Base-by-base conservation (phyloP, 2,888 invertebrate genomes). In the Drosophila meridionalis region DNA sequence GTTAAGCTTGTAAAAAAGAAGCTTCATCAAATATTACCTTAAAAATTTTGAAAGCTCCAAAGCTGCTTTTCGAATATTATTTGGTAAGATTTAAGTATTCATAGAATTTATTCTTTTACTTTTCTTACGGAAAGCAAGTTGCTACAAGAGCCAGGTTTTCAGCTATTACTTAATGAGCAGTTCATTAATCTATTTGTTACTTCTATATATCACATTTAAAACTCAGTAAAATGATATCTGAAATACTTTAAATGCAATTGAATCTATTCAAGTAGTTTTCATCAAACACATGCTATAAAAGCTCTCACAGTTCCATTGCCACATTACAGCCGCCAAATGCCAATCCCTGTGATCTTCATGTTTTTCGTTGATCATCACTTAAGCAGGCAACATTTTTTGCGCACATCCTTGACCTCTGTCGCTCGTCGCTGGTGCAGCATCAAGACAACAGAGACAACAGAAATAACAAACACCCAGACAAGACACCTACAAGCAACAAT, bases 391-490 rank as follows among this genome's bases (percentile, higher is more conserved):
- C 61, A 53, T 76, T 62, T 62, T 60, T 45, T 58, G 55, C 52
- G 56, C 69, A 74, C 82, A 84, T 89, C 89, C 83, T 84, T 84
- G 83, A 84, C 83, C 83, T 68, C 56, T 73, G 72, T 30, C 64
- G 43, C 42, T 42, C 50, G 30, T 40, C 48, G 26, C 20, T 47
- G 30, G 34, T 36, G 63, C 57, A 62, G 52, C 73, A 76, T 73
- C 72, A 58, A 65, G 67, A 59, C 76, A 76, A 58, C 68, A 57
- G 30, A 62, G 59, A 64, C 30, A 56, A 64, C 52, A 59, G 45
- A 76, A 65, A 59, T 62, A 81, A 65, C 70, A 73, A 80, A 72
- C 59, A 71, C 67, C 68, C 84, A 82, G 79, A 87, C 84, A 73
- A 78, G 64, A 82, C 87, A 89, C 87, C 87, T 74, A 82, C 85